Evolutionary conservation across 2,113 vertebrate species (phyloP).

Genomic region (Daboia siamensis): DNA sequence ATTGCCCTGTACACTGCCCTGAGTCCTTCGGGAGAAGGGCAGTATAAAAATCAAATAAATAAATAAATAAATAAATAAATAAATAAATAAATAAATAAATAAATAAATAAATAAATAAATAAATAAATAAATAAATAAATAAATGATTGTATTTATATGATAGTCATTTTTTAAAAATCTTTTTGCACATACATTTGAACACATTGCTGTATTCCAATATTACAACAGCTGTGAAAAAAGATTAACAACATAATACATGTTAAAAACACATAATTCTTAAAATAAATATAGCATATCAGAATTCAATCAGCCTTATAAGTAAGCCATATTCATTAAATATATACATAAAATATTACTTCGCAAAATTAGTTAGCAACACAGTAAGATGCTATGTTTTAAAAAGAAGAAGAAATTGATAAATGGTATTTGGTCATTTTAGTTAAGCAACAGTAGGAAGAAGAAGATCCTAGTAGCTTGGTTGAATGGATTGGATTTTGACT

Average conservation of each 20-base stretch:
- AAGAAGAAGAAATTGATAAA: conserved; percentile 42
- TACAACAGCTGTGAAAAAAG: conserved; percentile 37
- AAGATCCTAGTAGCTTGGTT: conserved; percentile 43
- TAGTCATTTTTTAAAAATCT: not conserved
- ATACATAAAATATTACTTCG: not conserved
- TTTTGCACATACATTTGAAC: not conserved
- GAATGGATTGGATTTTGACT: conserved; percentile 75
- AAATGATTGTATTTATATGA: not conserved
- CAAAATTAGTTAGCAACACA: conserved; percentile 6
- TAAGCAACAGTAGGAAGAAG: conserved; percentile 34
- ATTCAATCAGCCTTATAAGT: conserved; percentile 35
- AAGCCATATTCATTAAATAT: not conserved
- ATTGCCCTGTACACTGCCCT: too few relatives aligned
- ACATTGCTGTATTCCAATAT: conserved; percentile 11
- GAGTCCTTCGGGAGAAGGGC: too few relatives aligned
- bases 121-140: too few relatives aligned
- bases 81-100: too few relatives aligned
- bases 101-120: too few relatives aligned
- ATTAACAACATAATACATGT: conserved; percentile 18
- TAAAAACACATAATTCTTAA: conserved; percentile 32
- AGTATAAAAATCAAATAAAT: too few relatives aligned
- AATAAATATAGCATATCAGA: conserved; percentile 11
- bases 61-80: too few relatives aligned
- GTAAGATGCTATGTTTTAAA: not conserved
- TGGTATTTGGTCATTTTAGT: conserved; percentile 38